Conservation (phyloP, 2,797 vertebrate species). For the Nannoperca obscura region DNA sequence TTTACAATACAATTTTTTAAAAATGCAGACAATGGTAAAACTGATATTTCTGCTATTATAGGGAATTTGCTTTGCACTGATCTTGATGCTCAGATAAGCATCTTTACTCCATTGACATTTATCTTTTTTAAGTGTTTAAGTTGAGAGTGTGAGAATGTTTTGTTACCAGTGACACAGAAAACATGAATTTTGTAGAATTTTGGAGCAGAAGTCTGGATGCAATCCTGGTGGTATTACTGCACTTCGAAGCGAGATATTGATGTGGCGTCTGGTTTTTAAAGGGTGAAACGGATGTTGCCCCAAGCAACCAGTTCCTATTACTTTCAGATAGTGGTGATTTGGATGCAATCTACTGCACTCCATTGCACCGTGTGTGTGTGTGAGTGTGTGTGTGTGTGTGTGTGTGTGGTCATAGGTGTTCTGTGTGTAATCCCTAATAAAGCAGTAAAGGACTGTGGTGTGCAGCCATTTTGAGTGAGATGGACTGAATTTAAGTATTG, state of each 20-base stretch:
- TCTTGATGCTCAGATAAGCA: not conserved
- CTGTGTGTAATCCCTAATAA: conserved; percentile 71
- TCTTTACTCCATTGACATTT: not conserved
- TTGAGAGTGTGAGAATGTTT: not conserved
- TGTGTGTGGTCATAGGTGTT: conserved; percentile 42
- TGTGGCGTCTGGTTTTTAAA: conserved; percentile 53
- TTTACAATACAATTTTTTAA: not conserved
- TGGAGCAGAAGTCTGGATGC: conserved; percentile 12
- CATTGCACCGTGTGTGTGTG: conserved; percentile 36
- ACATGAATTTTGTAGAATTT: conserved; percentile 13
- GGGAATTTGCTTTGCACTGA: not conserved
- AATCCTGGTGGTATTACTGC: conserved; percentile 35
- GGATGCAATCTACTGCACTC: conserved; percentile 71
- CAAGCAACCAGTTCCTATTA: conserved; percentile 63
- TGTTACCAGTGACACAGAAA: not conserved
- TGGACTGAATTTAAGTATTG: conserved; percentile 71
- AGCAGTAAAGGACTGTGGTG: conserved; percentile 65
- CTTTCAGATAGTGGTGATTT: conserved; percentile 70
- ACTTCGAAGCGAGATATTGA: conserved; percentile 52
- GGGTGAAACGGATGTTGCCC: conserved; percentile 44
- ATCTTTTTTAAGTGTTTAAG: conserved; percentile 5
- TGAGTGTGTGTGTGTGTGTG: not conserved
- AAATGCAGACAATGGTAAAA: not conserved
- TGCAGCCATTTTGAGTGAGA: conserved; percentile 70
- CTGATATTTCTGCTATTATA: not conserved